These are phyloP conservation scores for Trachemys scripta DNA, from an alignment of 2,113 vertebrate genomes.

Conservation along the genomic window DNA sequence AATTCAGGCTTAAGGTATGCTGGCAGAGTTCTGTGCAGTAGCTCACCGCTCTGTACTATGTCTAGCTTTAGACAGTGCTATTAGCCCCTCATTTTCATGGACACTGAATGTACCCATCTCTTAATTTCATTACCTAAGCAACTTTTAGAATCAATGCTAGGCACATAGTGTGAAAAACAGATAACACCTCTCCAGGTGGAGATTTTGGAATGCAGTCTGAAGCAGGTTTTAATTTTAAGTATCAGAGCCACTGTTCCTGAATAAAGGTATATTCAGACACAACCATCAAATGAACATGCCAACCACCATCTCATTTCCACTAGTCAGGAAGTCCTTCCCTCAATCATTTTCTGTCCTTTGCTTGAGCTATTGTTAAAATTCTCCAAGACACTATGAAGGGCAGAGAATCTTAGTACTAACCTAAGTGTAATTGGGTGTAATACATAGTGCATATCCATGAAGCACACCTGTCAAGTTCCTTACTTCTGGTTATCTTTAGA, in stretches of 20 bases:
- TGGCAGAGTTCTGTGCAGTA: neutral
- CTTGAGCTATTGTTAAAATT: neutral
- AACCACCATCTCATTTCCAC: neutral
- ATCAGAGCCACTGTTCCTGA: neutral
- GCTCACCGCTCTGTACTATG: neutral
- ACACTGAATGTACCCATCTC: rapidly evolving
- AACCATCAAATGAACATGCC: neutral
- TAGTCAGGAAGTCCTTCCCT: neutral
- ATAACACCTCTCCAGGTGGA: neutral
- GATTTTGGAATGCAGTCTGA: neutral
- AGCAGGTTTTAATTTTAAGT: neutral
- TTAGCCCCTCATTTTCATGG: neutral
- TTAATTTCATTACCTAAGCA: neutral
- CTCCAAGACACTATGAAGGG: neutral
- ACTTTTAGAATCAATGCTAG: neutral
- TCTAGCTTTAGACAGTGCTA: neutral
- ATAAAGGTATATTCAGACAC: neutral
- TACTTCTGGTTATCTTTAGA: neutral
- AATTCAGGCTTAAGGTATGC: neutral
- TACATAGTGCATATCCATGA: neutral
- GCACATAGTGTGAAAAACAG: neutral
- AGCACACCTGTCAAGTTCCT: neutral
- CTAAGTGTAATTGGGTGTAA: neutral
- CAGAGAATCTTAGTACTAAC: neutral
- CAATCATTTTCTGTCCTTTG: neutral